Conservation (phyloP, 2,113 vertebrate genomes). For the Agelaius phoeniceus region DNA sequence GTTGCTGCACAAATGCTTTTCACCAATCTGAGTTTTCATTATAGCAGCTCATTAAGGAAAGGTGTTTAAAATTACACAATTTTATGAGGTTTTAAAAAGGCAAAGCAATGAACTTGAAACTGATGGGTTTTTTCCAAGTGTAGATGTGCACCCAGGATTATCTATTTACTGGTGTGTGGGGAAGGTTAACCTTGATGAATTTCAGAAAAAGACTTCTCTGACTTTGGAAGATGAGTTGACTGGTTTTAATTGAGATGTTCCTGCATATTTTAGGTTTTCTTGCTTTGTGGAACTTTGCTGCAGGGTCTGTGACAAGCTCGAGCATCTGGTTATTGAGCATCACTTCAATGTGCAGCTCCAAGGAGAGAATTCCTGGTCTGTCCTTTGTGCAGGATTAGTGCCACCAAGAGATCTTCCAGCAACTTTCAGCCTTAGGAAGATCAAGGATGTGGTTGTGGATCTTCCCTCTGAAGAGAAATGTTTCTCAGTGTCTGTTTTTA, state of each 20-base stretch:
- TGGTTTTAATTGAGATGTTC: neutral
- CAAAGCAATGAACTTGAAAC: neutral
- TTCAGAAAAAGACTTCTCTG: neutral
- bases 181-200: neutral
- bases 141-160: neutral
- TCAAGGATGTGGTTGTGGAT: neutral
- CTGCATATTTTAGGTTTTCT: neutral
- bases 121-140: neutral
- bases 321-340: neutral
- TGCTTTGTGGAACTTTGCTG: neutral
- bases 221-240: neutral
- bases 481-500: neutral
- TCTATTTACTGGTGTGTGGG: fast-evolving
- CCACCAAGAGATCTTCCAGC: neutral
- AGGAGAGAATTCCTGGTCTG: neutral
- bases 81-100: neutral
- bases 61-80: neutral
- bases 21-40: neutral
- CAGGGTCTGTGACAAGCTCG: neutral
- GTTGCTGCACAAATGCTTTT: neutral
- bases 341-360: neutral
- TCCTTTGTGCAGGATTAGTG: neutral
- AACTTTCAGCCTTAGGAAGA: neutral
- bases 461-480: neutral
- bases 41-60: neutral